Conservation (phyloP, 2,888 invertebrate genomes). For the Oscheius sp. region DNA sequence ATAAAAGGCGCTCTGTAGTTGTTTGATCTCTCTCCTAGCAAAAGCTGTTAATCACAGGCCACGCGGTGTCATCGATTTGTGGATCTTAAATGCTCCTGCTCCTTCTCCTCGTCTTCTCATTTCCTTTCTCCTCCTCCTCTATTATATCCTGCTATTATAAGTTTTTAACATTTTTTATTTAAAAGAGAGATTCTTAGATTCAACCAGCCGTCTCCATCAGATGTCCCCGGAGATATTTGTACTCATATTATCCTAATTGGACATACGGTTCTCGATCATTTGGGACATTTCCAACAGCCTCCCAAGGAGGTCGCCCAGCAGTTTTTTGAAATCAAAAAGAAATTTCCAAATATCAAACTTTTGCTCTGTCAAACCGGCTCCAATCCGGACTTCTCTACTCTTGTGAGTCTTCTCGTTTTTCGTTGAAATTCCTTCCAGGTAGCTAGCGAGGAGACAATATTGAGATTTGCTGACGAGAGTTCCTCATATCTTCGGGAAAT, state of each 20-base stretch:
- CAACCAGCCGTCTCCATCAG: conserved; percentile 31
- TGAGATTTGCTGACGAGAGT: conserved; percentile 29
- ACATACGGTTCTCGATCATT: conserved; percentile 32
- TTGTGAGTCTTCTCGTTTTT: conserved; percentile 31
- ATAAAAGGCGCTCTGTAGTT: background rate
- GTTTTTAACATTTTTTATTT: background rate
- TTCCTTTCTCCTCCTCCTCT: background rate
- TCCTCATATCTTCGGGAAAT: conserved; percentile 28
- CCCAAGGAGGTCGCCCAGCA: background rate
- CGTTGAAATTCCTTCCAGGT: conserved; percentile 30
- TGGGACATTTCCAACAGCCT: conserved; percentile 31
- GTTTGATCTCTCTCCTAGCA: background rate
- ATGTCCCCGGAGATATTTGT: conserved; percentile 31
- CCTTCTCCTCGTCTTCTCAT: background rate
- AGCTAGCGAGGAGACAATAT: conserved; percentile 30
- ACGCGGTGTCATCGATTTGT: background rate
- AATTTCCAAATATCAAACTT: conserved; percentile 29
- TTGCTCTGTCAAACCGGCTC: conserved; percentile 37
- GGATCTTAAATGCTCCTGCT: background rate
- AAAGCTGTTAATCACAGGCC: background rate
- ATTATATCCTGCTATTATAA: conserved; percentile 22
- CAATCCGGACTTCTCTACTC: conserved; percentile 30
- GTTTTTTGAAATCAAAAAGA: conserved; percentile 14
- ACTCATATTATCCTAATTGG: conserved; percentile 45
- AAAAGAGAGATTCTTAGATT: conserved; percentile 13